These are phyloP conservation scores for Apostichopus leukothele DNA, from an alignment of 53 echinoderm and acorn worm genomes.

Conservation along the genomic window DNA sequence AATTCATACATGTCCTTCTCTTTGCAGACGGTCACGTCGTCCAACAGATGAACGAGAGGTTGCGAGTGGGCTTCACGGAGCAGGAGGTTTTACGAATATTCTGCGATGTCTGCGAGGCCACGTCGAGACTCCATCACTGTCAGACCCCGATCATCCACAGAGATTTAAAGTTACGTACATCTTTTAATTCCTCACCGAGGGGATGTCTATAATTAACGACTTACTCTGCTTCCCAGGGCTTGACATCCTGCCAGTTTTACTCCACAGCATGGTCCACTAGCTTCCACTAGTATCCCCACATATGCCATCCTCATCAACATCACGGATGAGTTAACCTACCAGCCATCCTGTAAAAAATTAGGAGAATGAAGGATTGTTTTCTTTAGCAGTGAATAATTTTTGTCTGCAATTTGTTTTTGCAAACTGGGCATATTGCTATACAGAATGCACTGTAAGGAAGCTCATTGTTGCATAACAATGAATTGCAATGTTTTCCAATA, in stretches of 20 bases:
- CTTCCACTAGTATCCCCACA: background rate
- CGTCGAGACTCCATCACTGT: constrained; percentile 95
- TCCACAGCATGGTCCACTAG: background rate
- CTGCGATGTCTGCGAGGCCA: constrained; percentile 89
- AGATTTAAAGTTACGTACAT: constrained; percentile 83
- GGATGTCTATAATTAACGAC: no score
- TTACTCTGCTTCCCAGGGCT: no score
- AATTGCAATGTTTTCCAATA: no score
- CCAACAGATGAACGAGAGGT: constrained; percentile 98
- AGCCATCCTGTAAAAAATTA: no score
- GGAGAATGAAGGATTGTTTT: no score
- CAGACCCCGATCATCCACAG: constrained; percentile 96
- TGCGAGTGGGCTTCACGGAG: constrained; percentile 87
- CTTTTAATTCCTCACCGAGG: background rate
- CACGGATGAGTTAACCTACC: no score
- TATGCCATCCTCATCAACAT: no score
- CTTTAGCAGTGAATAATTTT: no score
- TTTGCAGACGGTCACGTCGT: constrained; percentile 88
- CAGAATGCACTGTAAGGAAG: no score
- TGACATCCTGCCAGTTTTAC: background rate
- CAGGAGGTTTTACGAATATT: constrained; percentile 92
- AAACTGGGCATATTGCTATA: no score
- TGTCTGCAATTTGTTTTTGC: no score
- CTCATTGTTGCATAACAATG: no score
- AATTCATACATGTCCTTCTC: background rate